Base-by-base conservation (phyloP, 2,797 vertebrate species). In the Sebastes kiyomatsui region DNA sequence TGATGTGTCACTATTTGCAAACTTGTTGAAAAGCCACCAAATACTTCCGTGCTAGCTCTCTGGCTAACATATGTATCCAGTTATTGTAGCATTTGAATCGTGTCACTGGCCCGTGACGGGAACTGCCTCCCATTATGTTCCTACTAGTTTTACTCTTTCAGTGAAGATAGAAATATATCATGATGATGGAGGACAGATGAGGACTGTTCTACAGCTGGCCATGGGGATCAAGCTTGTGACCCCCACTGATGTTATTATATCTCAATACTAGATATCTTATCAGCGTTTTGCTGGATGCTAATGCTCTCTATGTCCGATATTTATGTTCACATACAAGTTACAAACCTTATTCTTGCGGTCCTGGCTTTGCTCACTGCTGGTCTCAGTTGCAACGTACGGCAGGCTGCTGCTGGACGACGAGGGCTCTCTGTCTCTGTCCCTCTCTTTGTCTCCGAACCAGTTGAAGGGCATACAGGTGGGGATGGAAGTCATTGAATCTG, bases 391-490 rank as follows among this genome's bases (percentile, higher is more conserved):
- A 42, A 92, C 67, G 67, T 97, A 95, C 0, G 96, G 96, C 79
- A 97, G 90, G 20, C 96, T 97, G 87, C 96, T 96, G 91, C 95
- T 93, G 20, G 96, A 97, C 12, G 96, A 96, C 2, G 96, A 97
- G 2, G 96, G 97, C 88, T 98, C 97, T 79, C 96, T 94, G 78
- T 97, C 97, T 75, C 95, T 94, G 75, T 98, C 97, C 79, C 93
- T 95, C 74, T 97, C 97, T 85, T 95, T 97, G 92, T 97, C 97
- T 84, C 97, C 97, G 87, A 98, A 99, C 97, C 97, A 98, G 88
- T 96, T 97, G 93, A 98, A 98, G 70, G 97, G 97, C 96, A 98
- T 98, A 72, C 97, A 98, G 46, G 97, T 97, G n/a, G 97, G 97
- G 84, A 96, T 96, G 79, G 97, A 97, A 3, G 96, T 96, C 94